phyloP scores from a whole-genome alignment of 2,113 vertebrate species.

The Chascanopsetta lugubris region DNA sequence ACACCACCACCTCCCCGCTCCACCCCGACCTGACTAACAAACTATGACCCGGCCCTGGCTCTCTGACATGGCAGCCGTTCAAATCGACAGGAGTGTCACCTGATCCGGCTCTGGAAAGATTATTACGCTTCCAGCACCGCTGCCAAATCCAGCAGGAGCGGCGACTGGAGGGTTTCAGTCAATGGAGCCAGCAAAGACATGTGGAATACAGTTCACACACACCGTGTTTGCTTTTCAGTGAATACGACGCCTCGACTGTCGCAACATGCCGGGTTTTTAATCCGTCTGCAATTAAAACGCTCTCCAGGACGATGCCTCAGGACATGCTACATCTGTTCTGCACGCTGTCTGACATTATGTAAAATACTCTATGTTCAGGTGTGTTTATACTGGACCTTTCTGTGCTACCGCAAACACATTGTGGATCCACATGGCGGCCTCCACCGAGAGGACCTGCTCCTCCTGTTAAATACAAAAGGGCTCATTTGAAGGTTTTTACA shows the following conservation, averaged over 20 bases:
- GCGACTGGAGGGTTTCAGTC: not conserved
- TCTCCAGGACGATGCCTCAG: not conserved
- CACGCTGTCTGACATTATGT: not conserved
- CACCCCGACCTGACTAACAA: conserved; percentile 22
- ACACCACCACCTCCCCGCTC: conserved; percentile 47
- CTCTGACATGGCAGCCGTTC: conserved; percentile 52
- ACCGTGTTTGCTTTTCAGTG: not conserved
- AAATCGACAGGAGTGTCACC: conserved; percentile 43
- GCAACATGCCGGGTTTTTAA: not conserved
- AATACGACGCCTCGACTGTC: not conserved
- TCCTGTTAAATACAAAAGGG: too few relatives aligned
- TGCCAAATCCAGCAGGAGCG: conserved; percentile 29
- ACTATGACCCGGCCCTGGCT: conserved; percentile 64
- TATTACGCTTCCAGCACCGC: not conserved
- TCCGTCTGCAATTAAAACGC: not conserved
- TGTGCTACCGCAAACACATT: too few relatives aligned
- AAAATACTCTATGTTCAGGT: too few relatives aligned
- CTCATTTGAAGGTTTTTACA: too few relatives aligned
- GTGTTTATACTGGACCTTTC: too few relatives aligned
- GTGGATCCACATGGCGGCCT: too few relatives aligned
- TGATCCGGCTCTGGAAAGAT: conserved; percentile 39
- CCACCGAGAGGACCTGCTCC: too few relatives aligned
- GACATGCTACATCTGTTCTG: not conserved
- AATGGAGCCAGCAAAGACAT: conserved; percentile 7
- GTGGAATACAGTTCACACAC: not conserved